Evolutionary conservation across 2,888 invertebrate genomes (phyloP), one percentile per base, ranked within the genome.

Genomic region (Dasypolia templi): DNA sequence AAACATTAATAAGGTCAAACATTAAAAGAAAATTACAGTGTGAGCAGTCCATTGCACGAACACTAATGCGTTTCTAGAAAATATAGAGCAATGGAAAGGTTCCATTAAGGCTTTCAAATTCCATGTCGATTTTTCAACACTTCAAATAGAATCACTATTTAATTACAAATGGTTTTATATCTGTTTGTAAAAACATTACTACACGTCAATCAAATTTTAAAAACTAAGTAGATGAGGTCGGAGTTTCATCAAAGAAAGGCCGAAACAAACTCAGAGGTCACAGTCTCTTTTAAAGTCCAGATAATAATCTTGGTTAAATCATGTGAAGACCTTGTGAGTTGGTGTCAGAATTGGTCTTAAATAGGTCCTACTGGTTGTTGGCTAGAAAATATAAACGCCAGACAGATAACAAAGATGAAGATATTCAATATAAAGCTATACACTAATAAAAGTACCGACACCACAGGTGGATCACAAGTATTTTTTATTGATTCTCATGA

Each of bases 11-110:
- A 44, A 49, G 5, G 22, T 22, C n/a, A 26, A 44, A 35, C 26
- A 12, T 39, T 39, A 32, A 44, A 71, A 72, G 32, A 14, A 55
- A 22, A 71, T 72, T 26, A 6, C 2, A 51, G 7, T 12, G 26
- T 29, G 14, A 14, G 19, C n/a, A 49, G 49, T 29, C 32, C 42
- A 26, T 74, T 75, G 58, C 42, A 42, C 32, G 22, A 49, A 29
- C 32, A 26, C 42, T 72, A 58, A 42, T 51, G 75, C 26, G 32
- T 75, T 59, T 29, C 26, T 59, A 42, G 26, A 59, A 58, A 49
- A 73, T n/a, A 19, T 39, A 29, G 39, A 29, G 12, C 53, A 55
- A 44, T 39, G 35, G 22, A 46, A 61, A 73, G 7, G 17, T 44
- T 59, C 11, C 42, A 22, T 44, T 22, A 42, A 0, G 42, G 22